Evolutionary conservation across 2,888 invertebrate genomes (phyloP), one percentile per base, ranked within the genome.

Genomic region (Polylopha cassiicola): DNA sequence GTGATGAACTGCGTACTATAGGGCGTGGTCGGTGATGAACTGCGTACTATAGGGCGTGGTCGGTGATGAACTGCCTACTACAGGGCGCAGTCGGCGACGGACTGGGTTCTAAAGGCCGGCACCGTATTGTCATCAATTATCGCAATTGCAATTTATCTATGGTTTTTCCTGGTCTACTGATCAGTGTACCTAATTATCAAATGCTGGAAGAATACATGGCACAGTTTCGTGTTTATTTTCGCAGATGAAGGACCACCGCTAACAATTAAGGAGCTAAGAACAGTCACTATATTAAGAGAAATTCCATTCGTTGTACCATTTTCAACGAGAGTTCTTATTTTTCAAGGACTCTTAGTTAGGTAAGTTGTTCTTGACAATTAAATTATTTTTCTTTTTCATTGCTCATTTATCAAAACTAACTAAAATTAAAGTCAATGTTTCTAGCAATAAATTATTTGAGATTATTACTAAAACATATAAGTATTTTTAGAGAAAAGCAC

Each of bases 261-360:
- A 48, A 94, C 96, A 0, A 94, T 94, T 3, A 93, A 92, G 48
- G 97, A 98, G 74, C 89, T 95, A 20, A 88, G 97, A 38, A 94
- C 95, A 1, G 87, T 97, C 26, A 95, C 95, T 0, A 91, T 99
- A 44, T 80, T 99, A 9, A 91, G 94, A 41, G 95, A 98, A 73
- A 91, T 99, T 46, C 99, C 99, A 0, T 99, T 99, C 77, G 92
- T 97, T 7, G 92, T 99, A 28, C 92, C 95, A 6, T 99, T 99
- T 70, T 91, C 92, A 51, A 94, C 96, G 43, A 87, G 99, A 45
- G 95, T 98, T 3, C 87, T 94, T 46, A 92, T 97, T 42, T 89
- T 95, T 44, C 93, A 95, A 66, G 91, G 92, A 21, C 78, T 95
- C 37, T 89, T 86, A 20, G 54, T 71, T 8, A 77, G 73, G 86